A percentile compares a stretch with the other conserved stretches of the same genome.
phyloP scores from a whole-genome alignment of 2,113 vertebrate species.

The Actenoides lindsayi region DNA sequence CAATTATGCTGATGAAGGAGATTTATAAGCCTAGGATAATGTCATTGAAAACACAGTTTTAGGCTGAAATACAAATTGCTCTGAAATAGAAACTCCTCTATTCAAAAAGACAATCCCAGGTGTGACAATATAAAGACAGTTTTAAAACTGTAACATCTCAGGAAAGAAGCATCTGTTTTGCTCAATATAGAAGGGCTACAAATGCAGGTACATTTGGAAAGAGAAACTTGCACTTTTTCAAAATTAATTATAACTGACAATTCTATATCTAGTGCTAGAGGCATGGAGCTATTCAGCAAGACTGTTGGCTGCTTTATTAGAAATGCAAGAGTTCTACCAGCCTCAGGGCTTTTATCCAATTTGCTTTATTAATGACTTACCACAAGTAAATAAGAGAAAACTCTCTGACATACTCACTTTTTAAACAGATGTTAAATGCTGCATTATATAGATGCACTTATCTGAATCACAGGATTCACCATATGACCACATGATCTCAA shows the following conservation, averaged over 20 bases:
- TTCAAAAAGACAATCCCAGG: neutral
- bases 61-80: neutral
- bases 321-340: constrained; percentile 16
- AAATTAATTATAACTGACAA: constrained; percentile 8
- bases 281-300: neutral
- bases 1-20: neutral
- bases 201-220: neutral
- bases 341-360: constrained; percentile 50
- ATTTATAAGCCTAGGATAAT: neutral
- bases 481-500: neutral
- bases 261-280: neutral
- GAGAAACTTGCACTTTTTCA: neutral
- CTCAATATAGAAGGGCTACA: neutral
- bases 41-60: neutral
- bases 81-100: neutral
- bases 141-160: neutral
- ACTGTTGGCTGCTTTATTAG: neutral
- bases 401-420: neutral
- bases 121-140: neutral
- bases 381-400: constrained; percentile 53
- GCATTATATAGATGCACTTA: neutral
- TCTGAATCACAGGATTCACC: neutral
- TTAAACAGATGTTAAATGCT: neutral
- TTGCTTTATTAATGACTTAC: constrained; percentile 57
- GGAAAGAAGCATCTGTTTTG: neutral